Percentiles rank a stretch among this genome's conserved stretches.
phyloP scores from a whole-genome alignment of 2,888 invertebrate genomes.

The Noctua comes region DNA sequence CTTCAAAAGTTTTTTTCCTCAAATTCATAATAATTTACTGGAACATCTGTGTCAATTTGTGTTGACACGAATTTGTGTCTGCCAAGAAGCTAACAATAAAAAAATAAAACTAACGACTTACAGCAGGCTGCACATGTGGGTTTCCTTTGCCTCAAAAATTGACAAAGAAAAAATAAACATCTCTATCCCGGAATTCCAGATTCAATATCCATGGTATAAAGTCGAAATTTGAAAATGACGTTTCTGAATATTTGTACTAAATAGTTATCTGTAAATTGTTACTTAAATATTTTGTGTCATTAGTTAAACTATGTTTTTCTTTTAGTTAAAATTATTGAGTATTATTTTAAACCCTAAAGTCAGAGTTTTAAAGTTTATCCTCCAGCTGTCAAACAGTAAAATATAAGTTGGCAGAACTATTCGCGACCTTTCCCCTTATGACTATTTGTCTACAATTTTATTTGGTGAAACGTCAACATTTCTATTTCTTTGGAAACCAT shows the following conservation, averaged over 20 bases:
- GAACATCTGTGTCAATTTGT: slow-evolving; percentile 85
- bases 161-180: slow-evolving; percentile 65
- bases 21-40: slow-evolving; percentile 75
- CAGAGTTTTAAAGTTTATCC: slow-evolving; percentile 44
- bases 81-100: slow-evolving; percentile 77
- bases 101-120: slow-evolving; percentile 83
- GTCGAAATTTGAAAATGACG: slow-evolving; percentile 64
- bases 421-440: slow-evolving; percentile 77
- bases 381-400: slow-evolving; percentile 22
- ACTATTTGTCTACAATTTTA: slow-evolving; percentile 81
- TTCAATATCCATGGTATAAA: slow-evolving; percentile 51
- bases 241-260: slow-evolving; percentile 60
- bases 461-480: slow-evolving; percentile 82
- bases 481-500: slow-evolving; percentile 63
- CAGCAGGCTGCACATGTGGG: slow-evolving; percentile 83
- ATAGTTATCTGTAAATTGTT: slow-evolving; percentile 75
- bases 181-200: slow-evolving; percentile 55
- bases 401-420: slow-evolving; percentile 60
- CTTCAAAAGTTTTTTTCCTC: slow-evolving; percentile 52
- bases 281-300: slow-evolving; percentile 83
- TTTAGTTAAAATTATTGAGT: neutral
- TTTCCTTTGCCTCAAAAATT: slow-evolving; percentile 77
- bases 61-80: slow-evolving; percentile 84
- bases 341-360: slow-evolving; percentile 63
- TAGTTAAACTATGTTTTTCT: slow-evolving; percentile 68